Conservation (phyloP, 2,113 vertebrate species). For the Corvus hawaiiensis region DNA sequence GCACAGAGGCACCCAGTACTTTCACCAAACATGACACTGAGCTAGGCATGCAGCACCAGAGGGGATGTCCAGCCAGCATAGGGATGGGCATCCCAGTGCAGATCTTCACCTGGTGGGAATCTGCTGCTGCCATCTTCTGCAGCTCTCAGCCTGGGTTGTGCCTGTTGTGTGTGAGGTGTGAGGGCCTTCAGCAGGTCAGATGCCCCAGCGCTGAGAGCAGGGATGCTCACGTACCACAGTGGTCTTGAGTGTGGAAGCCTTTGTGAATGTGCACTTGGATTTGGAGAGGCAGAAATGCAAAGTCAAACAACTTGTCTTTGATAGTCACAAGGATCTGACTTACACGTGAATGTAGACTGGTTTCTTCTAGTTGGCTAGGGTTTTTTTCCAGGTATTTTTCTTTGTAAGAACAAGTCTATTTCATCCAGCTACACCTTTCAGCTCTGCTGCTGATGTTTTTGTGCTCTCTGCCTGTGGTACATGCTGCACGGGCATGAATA, state of each 20-base stretch:
- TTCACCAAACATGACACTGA: background rate
- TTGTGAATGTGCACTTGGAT: background rate
- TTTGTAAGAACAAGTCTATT: background rate
- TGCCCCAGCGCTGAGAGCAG: background rate
- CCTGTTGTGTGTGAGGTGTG: background rate
- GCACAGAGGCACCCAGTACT: background rate
- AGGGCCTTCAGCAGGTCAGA: background rate
- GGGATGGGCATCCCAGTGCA: rapidly evolving
- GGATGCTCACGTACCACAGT: background rate
- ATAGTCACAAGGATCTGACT: background rate
- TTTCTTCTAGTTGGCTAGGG: background rate
- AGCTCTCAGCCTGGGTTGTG: background rate
- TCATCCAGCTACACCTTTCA: background rate
- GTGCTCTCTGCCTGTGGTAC: background rate
- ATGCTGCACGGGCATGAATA: background rate
- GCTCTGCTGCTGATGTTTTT: background rate
- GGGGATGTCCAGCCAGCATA: background rate
- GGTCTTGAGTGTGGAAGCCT: background rate
- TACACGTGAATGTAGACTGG: background rate
- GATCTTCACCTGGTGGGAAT: background rate
- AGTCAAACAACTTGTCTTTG: background rate
- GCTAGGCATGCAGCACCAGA: background rate
- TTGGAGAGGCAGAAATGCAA: background rate
- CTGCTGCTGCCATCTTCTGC: background rate
- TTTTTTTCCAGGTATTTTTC: background rate